These are phyloP conservation scores for rabbit (Oryctolagus cuniculus) DNA, from an alignment of 2,113 vertebrate species.

Conservation along the genomic window mOryCun1.1 NC_091432.1:4066001-4066500, in stretches of 20 bases:
- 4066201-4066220: too few relatives aligned
- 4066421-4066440: too few relatives aligned
- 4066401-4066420: background rate
- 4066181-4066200: background rate
- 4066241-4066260: background rate
- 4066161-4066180: background rate
- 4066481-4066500: background rate
- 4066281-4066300: too few relatives aligned
- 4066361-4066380: background rate
- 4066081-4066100: background rate
- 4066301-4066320: background rate
- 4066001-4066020: too few relatives aligned
- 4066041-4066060: too few relatives aligned
- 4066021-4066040: too few relatives aligned
- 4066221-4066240: fast-evolving
- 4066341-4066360: background rate
- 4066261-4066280: too few relatives aligned
- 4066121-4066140: background rate
- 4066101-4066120: background rate
- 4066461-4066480: background rate
- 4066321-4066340: background rate
- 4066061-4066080: background rate
- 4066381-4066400: background rate
- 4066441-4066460: background rate
- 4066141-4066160: background rate